phyloP scores from a whole-genome alignment of 2,113 vertebrate genomes.

The Gadus chalcogrammus region DNA sequence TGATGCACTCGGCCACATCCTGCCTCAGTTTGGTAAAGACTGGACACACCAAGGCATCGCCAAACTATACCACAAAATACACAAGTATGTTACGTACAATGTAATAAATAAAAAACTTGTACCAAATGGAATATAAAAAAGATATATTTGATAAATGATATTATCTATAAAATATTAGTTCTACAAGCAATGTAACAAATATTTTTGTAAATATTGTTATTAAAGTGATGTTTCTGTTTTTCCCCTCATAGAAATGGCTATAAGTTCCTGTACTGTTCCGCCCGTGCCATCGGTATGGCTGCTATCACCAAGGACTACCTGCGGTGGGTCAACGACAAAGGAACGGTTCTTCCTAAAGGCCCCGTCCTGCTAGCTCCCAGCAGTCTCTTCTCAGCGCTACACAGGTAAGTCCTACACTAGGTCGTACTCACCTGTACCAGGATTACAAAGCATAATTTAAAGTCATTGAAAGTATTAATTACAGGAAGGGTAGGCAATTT shows the following conservation, averaged over 20 bases:
- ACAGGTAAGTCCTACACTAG: conserved; percentile 74
- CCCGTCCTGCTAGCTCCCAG: conserved; percentile 91
- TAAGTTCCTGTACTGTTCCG: conserved; percentile 96
- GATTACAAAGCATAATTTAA: too few species aligned
- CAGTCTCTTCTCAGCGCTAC: conserved; percentile 91
- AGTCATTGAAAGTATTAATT: too few species aligned
- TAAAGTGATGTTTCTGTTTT: not conserved
- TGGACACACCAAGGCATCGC: conserved; percentile 93
- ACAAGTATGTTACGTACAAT: conserved; percentile 78
- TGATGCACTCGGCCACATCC: conserved; percentile 89
- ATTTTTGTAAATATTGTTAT: not conserved
- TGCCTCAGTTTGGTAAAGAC: conserved; percentile 93
- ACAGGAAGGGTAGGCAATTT: too few species aligned
- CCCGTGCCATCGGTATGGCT: conserved; percentile 89
- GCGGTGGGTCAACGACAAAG: conserved; percentile 84
- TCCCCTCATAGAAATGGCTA: conserved; percentile 83
- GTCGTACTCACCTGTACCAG: not conserved
- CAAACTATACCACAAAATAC: conserved; percentile 93
- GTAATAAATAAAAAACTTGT: too few species aligned
- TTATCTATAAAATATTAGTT: too few species aligned
- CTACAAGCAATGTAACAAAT: too few species aligned
- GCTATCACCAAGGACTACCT: conserved; percentile 90
- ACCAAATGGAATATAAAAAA: too few species aligned
- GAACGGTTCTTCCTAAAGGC: conserved; percentile 84
- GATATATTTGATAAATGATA: too few species aligned